A percentile compares a stretch with the other conserved stretches of the same genome.
phyloP scores from a whole-genome alignment of 2,888 invertebrate genomes.

The Plagodis dolabraria region DNA sequence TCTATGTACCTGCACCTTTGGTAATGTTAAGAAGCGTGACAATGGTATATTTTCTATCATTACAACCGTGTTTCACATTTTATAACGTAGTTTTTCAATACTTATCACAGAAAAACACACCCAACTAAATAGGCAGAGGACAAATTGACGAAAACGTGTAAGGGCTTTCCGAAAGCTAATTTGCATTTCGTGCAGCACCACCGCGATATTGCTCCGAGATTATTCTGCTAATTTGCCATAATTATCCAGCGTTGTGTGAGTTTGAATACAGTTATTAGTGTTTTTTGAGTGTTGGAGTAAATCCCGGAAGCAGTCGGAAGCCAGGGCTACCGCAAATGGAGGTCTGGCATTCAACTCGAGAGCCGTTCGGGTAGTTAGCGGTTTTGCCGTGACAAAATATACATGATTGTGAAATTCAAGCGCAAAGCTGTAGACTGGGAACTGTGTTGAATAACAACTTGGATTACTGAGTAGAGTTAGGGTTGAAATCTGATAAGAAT shows the following conservation, averaged over 20 bases:
- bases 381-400: conserved; percentile 57
- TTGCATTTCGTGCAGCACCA: conserved; percentile 54
- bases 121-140: neutral
- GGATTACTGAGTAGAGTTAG: too few relatives aligned
- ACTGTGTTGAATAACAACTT: neutral
- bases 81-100: too few relatives aligned
- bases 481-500: too few relatives aligned
- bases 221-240: conserved; percentile 48
- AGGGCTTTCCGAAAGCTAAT: conserved; percentile 42
- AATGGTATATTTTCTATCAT: too few relatives aligned
- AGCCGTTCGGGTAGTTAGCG: conserved; percentile 59
- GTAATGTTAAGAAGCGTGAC: too few relatives aligned
- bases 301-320: conserved; percentile 41
- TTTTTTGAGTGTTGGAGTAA: conserved; percentile 41
- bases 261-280: conserved; percentile 49
- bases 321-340: conserved; percentile 45
- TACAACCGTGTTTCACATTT: too few relatives aligned
- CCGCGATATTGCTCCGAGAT: conserved; percentile 46
- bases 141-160: conserved; percentile 16
- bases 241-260: conserved; percentile 43
- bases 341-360: conserved; percentile 45
- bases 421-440: conserved; percentile 8
- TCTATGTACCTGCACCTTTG: too few relatives aligned
- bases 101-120: neutral
- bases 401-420: conserved; percentile 33